Conservation (phyloP, 2,888 invertebrate species). For the Orchestes rusci region DNA sequence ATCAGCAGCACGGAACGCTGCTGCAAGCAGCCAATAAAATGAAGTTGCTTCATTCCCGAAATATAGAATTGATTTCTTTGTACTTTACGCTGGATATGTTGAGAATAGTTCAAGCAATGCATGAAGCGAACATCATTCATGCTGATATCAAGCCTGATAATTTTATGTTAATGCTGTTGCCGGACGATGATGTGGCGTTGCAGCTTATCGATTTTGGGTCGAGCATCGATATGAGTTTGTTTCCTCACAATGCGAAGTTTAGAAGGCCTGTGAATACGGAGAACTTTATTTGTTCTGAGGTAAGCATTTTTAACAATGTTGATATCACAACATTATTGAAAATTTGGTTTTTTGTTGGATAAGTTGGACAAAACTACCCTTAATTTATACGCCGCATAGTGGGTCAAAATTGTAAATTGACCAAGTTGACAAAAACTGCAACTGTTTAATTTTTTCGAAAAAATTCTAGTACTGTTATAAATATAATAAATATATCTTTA, state of each 20-base stretch:
- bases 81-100: constrained; percentile 77
- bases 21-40: constrained; percentile 70
- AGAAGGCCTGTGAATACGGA: constrained; percentile 60
- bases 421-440: too few species aligned
- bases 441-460: too few species aligned
- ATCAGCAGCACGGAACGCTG: constrained; percentile 72
- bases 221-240: constrained; percentile 85
- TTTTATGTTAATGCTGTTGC: constrained; percentile 56
- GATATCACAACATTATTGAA: too few species aligned
- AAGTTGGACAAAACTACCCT: too few species aligned
- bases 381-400: too few species aligned
- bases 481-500: too few species aligned
- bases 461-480: too few species aligned
- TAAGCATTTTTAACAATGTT: too few species aligned
- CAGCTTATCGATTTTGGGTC: constrained; percentile 92
- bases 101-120: constrained; percentile 75
- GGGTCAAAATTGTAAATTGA: too few species aligned
- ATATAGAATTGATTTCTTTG: constrained; percentile 68
- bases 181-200: constrained; percentile 53
- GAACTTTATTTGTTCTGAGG: constrained; percentile 80
- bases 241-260: constrained; percentile 71
- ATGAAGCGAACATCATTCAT: constrained; percentile 83
- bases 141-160: constrained; percentile 96
- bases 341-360: too few species aligned
- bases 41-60: constrained; percentile 58